Conservation (phyloP, 2,113 vertebrate genomes). For the Nibea coibor region DNA sequence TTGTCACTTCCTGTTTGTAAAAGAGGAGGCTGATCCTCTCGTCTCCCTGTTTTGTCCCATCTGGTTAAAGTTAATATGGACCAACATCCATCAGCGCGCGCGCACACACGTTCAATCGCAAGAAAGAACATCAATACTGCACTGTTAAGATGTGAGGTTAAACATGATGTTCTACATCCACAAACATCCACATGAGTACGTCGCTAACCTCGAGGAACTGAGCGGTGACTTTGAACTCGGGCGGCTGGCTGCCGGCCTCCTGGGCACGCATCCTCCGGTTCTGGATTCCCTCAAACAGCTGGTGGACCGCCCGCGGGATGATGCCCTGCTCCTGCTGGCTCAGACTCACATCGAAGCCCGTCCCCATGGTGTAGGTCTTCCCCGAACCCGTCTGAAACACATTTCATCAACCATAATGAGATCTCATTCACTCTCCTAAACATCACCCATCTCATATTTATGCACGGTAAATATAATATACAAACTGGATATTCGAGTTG, state of each 20-base stretch:
- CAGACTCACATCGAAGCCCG: conserved; percentile 89
- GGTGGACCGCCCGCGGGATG: conserved; percentile 92
- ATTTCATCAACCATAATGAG: neutral
- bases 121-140: conserved; percentile 15
- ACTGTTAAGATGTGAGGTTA: neutral
- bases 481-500: too few species aligned
- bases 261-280: conserved; percentile 82
- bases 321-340: conserved; percentile 90
- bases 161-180: neutral
- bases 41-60: conserved; percentile 55
- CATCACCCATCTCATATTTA: neutral
- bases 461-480: too few species aligned
- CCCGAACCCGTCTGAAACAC: conserved; percentile 91
- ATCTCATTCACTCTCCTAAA: neutral
- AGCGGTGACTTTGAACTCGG: conserved; percentile 98
- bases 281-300: conserved; percentile 93
- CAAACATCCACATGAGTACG: neutral
- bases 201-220: conserved; percentile 94
- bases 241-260: conserved; percentile 80
- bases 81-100: conserved; percentile 12
- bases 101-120: neutral
- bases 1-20: conserved; percentile 71
- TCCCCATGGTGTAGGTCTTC: conserved; percentile 98
- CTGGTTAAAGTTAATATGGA: conserved; percentile 63
- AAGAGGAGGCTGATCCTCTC: conserved; percentile 40